phyloP scores from a whole-genome alignment of 2,888 invertebrate genomes.

The Stegana nigrithorax region DNA sequence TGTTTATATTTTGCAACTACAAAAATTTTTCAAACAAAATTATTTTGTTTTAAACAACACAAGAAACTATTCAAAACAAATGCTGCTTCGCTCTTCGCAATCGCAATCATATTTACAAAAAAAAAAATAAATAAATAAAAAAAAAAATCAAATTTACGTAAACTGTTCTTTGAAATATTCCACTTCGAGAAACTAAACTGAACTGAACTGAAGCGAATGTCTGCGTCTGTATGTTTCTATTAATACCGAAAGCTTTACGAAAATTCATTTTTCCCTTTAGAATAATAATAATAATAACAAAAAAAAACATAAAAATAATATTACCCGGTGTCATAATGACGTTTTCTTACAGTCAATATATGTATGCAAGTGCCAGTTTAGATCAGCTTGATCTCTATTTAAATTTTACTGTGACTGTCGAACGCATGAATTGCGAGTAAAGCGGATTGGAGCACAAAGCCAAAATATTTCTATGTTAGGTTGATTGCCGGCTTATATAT shows the following conservation, averaged over 20 bases:
- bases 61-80: too few species aligned
- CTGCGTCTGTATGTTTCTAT: neutral
- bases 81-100: neutral
- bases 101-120: neutral
- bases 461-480: too few species aligned
- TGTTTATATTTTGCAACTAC: neutral
- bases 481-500: too few species aligned
- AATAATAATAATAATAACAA: neutral
- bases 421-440: too few species aligned
- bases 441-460: too few species aligned
- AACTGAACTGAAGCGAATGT: neutral
- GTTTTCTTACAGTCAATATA: too few species aligned
- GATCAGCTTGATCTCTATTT: too few species aligned
- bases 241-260: neutral
- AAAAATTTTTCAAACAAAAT: neutral
- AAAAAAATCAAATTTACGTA: neutral
- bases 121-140: neutral
- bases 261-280: neutral
- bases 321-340: too few species aligned
- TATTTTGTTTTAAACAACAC: conserved; percentile 16
- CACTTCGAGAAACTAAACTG: neutral
- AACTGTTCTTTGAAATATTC: conserved; percentile 5
- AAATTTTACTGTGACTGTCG: too few species aligned
- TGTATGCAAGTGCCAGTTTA: too few species aligned
- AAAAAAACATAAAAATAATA: too few species aligned